phyloP scores from a whole-genome alignment of 1,140 invertebrate species.

The Drosophila orosa region DNA sequence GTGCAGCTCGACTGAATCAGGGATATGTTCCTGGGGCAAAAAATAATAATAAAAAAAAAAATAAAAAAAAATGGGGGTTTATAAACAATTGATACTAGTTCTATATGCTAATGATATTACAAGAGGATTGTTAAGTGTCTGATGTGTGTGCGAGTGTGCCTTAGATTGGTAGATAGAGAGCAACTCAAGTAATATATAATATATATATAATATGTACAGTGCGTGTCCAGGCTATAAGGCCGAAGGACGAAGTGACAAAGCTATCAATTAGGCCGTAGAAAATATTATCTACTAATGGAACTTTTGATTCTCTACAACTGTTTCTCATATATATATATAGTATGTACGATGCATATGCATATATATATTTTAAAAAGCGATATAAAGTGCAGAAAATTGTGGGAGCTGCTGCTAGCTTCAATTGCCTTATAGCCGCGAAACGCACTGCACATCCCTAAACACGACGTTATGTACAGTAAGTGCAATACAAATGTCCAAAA shows the following conservation, averaged over 20 bases:
- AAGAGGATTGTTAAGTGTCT: constrained; percentile 9
- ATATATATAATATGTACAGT: constrained; percentile 19
- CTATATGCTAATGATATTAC: constrained; percentile 43
- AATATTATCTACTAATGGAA: constrained; percentile 12
- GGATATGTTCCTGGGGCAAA: constrained; percentile 19
- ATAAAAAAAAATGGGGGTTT: no score
- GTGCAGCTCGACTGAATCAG: constrained; percentile 34
- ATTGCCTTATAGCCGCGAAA: constrained; percentile 18
- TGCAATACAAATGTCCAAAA: constrained; percentile 35
- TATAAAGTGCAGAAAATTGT: constrained; percentile 2
- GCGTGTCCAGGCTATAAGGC: not conserved
- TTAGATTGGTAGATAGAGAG: constrained; percentile 32
- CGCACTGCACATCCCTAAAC: constrained; percentile 29
- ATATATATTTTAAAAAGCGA: constrained; percentile 1
- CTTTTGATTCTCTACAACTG: constrained; percentile 9
- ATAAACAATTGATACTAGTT: constrained; percentile 38
- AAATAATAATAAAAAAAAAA: not conserved
- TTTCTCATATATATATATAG: constrained; percentile 1
- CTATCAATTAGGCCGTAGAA: constrained; percentile 18
- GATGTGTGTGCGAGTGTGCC: constrained; percentile 14
- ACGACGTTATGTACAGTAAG: constrained; percentile 49
- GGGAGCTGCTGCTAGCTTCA: not conserved
- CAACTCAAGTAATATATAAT: constrained; percentile 24
- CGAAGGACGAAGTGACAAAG: constrained; percentile 10
- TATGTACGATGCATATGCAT: not conserved